phyloP scores from a whole-genome alignment of 2,113 vertebrate genomes.

The Eptesicus fuscus region DNA sequence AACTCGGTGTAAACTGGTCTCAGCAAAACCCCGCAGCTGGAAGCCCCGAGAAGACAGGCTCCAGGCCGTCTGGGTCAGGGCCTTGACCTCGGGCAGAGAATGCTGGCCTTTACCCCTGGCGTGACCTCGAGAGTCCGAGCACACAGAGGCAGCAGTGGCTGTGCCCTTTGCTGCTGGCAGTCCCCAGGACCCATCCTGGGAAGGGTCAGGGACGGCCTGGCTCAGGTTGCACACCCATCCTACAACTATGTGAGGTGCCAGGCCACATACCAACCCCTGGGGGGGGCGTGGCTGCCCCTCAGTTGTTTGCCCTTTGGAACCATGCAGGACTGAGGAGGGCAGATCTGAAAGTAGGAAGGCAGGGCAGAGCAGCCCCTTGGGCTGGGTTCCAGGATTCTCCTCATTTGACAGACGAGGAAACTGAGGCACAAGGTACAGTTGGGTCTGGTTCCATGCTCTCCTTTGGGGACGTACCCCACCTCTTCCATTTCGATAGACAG shows the following conservation, averaged over 20 bases:
- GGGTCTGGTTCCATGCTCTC: background rate
- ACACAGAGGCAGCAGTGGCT: fast-evolving
- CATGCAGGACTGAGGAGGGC: background rate
- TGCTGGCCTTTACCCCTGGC: background rate
- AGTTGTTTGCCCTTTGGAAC: background rate
- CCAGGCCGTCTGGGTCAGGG: fast-evolving
- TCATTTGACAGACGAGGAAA: background rate
- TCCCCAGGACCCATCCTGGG: background rate
- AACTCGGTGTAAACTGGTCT: background rate
- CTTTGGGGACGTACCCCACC: background rate
- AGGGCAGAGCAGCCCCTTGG: no score
- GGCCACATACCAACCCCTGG: background rate
- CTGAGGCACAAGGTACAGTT: background rate
- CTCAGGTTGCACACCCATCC: fast-evolving
- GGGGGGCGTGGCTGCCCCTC: no score
- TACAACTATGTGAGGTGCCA: background rate
- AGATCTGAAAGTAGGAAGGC: background rate
- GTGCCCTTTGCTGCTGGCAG: background rate
- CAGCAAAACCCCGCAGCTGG: background rate
- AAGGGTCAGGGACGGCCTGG: background rate
- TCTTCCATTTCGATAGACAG: background rate
- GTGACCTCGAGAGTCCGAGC: background rate
- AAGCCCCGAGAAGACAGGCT: background rate
- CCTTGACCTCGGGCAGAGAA: background rate
- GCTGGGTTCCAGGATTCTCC: background rate